Evolutionary conservation across 1,140 invertebrate species (phyloP).

Genomic region (Pseudomyrmex gracilis): DNA sequence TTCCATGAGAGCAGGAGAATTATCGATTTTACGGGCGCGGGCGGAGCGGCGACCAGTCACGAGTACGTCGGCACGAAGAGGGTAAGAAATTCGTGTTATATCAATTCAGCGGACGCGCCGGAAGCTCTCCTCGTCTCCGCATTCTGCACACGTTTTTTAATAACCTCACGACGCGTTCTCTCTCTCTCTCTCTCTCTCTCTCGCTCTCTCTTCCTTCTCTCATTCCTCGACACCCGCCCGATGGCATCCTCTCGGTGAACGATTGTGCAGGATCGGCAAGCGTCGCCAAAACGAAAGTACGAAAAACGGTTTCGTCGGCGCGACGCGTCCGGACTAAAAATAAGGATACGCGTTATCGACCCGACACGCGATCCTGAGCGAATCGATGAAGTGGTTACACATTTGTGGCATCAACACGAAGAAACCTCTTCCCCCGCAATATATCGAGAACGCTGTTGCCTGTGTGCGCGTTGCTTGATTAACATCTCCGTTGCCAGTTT

Average conservation of each 20-base stretch:
- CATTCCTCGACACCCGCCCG: neutral
- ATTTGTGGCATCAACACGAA: conserved; percentile 3
- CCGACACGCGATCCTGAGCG: conserved; percentile 24
- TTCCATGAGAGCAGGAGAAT: conserved; percentile 34
- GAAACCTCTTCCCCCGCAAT: conserved; percentile 7
- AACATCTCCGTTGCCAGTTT: conserved; percentile 20
- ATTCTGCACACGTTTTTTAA: conserved; percentile 58
- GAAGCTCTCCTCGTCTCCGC: neutral
- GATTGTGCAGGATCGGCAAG: conserved; percentile 9
- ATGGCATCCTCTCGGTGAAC: neutral
- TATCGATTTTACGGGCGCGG: conserved; percentile 55
- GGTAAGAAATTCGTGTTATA: conserved; percentile 48
- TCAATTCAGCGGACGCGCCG: conserved; percentile 44
- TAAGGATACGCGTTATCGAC: conserved; percentile 50
- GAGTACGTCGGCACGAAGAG: neutral
- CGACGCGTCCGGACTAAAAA: conserved; percentile 54
- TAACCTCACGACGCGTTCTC: neutral
- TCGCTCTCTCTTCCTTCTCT: no score
- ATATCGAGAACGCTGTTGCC: conserved; percentile 19
- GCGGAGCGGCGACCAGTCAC: conserved; percentile 46
- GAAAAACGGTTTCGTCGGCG: conserved; percentile 47
- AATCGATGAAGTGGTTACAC: conserved; percentile 50
- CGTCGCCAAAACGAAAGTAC: conserved; percentile 22
- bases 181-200: no score
- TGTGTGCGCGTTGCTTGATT: conserved; percentile 11